Conservation (phyloP, 23 tunicate genomes). For the Diplosoma virens region DNA sequence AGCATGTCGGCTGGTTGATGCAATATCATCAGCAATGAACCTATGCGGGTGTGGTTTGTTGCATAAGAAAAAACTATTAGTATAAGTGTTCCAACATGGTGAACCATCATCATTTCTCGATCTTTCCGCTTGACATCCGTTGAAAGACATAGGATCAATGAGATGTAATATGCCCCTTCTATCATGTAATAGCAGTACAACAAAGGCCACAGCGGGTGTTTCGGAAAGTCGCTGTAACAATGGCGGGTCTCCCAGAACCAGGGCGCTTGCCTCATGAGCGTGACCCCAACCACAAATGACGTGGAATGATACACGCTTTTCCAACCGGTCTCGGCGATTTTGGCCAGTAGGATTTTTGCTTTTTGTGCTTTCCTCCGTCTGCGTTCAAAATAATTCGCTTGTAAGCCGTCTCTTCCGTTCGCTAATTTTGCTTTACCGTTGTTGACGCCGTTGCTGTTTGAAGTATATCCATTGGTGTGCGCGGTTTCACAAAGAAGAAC, state of each 20-base stretch:
- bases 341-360: not conserved
- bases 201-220: slow-evolving; percentile 19
- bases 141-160: slow-evolving; percentile 2
- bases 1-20: slow-evolving; percentile 36
- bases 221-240: slow-evolving; percentile 20
- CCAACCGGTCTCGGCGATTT: slow-evolving; percentile 39
- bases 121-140: slow-evolving; percentile 43
- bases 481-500: not conserved
- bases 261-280: slow-evolving; percentile 9
- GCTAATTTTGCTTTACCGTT: not conserved
- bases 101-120: slow-evolving; percentile 1
- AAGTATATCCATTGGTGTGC: not conserved
- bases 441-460: not conserved
- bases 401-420: not conserved
- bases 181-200: slow-evolving; percentile 22
- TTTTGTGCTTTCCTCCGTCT: not conserved
- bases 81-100: slow-evolving; percentile 27
- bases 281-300: slow-evolving; percentile 10
- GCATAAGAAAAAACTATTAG: slow-evolving; percentile 38
- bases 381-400: not conserved
- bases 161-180: slow-evolving; percentile 40
- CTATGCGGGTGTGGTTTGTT: slow-evolving; percentile 26
- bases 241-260: slow-evolving; percentile 37
- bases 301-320: slow-evolving; percentile 27
- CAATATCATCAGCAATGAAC: slow-evolving; percentile 26